Evolutionary conservation across 2,888 invertebrate genomes (phyloP), one percentile per base, ranked within the genome.

Genomic region (Sphaerophoria taeniata): DNA sequence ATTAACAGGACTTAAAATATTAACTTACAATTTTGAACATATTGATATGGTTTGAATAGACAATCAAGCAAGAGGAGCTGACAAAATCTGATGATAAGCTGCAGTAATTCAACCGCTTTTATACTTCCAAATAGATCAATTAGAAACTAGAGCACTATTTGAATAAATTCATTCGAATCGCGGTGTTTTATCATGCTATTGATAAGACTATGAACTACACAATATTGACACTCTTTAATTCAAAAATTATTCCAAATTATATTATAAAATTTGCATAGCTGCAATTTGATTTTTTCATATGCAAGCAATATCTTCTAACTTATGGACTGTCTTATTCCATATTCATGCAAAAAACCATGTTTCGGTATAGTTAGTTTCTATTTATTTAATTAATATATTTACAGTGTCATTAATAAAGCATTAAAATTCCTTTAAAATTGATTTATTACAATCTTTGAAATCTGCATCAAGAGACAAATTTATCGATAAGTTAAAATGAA

Each of bases 21-120:
- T 3, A 14, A 70, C 70, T 56, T 45, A 70, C 70, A 34, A 70
- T 31, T 39, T 70, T 70, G 53, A 67, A 67, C 67, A 67, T 67
- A 39, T 67, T 67, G 67, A 53, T 36, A 12, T 47, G 0, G 33
- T 47, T 9, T 63, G 31, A 63, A 47, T 63, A 34, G 63, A 47
- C 36, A 16, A 65, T 49, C 36, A 49, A 33, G 16, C 0, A 6
- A 49, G 49, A 49, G 16, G 36, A 16, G 49, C 65, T 14, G 11
- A 12, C 0, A 4, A 65, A 49, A 65, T 65, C 49, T 65, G 65
- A 65, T 65, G 49, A 36, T n/a, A 34, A 7, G 16, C 9, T 49
- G 34, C 9, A 34, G 6, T 16, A 36, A 5, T 3, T 11, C 11
- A 49, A 11, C n/a, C 6, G 16, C 49, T 65, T 65, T 65, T 65